These are phyloP conservation scores for Petrocephalus schoutedeni DNA, from an alignment of 2,797 vertebrate species.

Conservation along the genomic window DNA sequence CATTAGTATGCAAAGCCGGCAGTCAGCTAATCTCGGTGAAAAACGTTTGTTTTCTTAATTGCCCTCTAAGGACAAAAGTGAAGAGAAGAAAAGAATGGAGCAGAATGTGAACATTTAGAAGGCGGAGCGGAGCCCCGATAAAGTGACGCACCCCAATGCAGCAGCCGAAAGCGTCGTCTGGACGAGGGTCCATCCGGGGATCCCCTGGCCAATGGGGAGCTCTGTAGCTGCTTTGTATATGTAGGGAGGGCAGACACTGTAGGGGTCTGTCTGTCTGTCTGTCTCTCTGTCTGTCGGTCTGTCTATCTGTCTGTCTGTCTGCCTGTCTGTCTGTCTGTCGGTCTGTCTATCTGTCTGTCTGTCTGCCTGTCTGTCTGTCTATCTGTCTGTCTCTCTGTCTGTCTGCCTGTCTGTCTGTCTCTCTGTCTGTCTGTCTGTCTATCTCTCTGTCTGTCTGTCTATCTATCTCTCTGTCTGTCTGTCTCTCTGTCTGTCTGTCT, in stretches of 20 bases:
- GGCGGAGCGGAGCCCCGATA: conserved; percentile 60
- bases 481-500: no score
- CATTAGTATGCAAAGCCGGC: conserved; percentile 87
- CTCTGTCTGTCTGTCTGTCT: no score
- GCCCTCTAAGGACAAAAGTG: conserved; percentile 88
- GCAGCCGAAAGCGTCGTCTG: conserved; percentile 45
- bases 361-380: no score
- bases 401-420: no score
- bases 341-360: no score
- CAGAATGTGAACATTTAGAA: conserved; percentile 66
- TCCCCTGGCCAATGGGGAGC: not conserved
- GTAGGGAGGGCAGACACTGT: not conserved
- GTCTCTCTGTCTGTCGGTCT: no score
- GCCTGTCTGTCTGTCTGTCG: no score
- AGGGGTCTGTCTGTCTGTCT: not conserved
- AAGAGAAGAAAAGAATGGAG: conserved; percentile 61
- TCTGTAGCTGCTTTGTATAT: no score
- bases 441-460: no score
- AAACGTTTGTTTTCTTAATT: conserved; percentile 92
- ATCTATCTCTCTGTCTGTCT: no score
- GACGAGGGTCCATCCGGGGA: not conserved
- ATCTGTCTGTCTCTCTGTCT: no score
- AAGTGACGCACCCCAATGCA: conserved; percentile 60
- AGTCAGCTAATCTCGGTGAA: conserved; percentile 83
- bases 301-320: no score